Base-by-base conservation (phyloP, 2,888 invertebrate species). In the Agriopis aurantiaria region DNA sequence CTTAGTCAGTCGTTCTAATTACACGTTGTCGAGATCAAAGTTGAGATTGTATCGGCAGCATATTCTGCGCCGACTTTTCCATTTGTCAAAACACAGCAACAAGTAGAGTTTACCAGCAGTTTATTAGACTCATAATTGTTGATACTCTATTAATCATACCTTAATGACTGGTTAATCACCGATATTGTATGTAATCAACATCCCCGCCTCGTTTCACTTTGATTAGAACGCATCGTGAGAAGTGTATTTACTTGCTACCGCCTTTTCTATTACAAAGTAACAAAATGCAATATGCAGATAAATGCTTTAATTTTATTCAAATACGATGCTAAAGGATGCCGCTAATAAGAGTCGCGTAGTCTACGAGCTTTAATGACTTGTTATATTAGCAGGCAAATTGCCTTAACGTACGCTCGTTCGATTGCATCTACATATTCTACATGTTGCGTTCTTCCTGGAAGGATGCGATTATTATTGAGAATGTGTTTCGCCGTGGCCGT, bases 1-100 rank as follows among this genome's bases (percentile, higher is more conserved):
- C 89, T 86, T 85, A 86, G 89, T 90, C 88, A 90, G 89, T 73
- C 81, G 79, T 68, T 83, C 86, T 89, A 89, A 90, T 89, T 86
- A 88, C 84, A 84, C 74, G 78, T 83, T 82, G 79, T 78, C 78
- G 78, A 81, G 83, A 83, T 80, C 79, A 76, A 73, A 23, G 77
- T 77, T 80, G 79, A 79, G 86, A 86, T 86, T 81, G 77, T 80
- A 83, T 84, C 83, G 78, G 69, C 33, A 33, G 33, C 33, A 5
- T 33, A 33, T 33, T 33, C 33, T 33, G 5, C 78, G 75, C 75
- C 80, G 75, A 76, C 75, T 78, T 82, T 76, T 80, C 78, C 81
- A 83, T 86, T 85, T 85, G 85, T 87, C 86, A 87, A 85, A 87
- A 87, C 82, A 82, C 67, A 76, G 64, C 70, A 63, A 69, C 69